Base-by-base conservation (phyloP, 2,888 invertebrate species). In the Gortyna flavago region DNA sequence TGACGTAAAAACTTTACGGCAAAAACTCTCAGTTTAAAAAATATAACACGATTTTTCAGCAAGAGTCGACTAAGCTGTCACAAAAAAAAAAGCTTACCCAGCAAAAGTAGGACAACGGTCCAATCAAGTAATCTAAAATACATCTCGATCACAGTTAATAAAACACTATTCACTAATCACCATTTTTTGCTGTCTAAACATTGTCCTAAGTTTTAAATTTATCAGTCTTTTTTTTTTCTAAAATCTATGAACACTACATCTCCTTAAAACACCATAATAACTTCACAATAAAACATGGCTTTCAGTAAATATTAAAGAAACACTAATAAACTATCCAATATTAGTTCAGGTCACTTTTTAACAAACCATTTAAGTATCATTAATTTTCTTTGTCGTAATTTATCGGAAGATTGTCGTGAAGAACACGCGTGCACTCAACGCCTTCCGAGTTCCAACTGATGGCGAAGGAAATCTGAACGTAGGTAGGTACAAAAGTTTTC, bases 101-200 rank as follows among this genome's bases (percentile, higher is more conserved):
- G 79, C 67, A 91, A 84, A 72, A 92, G 79, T 35, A 92, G 81
- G 69, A 88, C 90, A 48, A 89, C 80, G 25, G 86, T 85, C 83
- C 91, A 90, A 83, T 91, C 65, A 75, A 85, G 79, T 38, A 89
- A 79, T 85, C 89, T 90, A 89, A 88, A 88, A 89, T 83, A 85
- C 93, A 93, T 92, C 74, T 78, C 68, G 57, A 68, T 72, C 68
- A 87, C 81, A 72, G 65, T 71, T 41, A 77, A 72, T 68, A 78
- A 65, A 79, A 72, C 78, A 72, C 80, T 81, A 81, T 62, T 75
- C 72, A 86, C 78, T 32, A 73, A 87, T 70, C 71, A 83, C 75
- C 59, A 74, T 59, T 75, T 57, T 18, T 70, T 75, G 35, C 25
- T 71, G 41, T 75, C 57, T 44, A 41, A 67, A 73, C 84, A 84